phyloP scores from a whole-genome alignment of 1,140 invertebrate genomes.

The Zaprionus kolodkinae region DNA sequence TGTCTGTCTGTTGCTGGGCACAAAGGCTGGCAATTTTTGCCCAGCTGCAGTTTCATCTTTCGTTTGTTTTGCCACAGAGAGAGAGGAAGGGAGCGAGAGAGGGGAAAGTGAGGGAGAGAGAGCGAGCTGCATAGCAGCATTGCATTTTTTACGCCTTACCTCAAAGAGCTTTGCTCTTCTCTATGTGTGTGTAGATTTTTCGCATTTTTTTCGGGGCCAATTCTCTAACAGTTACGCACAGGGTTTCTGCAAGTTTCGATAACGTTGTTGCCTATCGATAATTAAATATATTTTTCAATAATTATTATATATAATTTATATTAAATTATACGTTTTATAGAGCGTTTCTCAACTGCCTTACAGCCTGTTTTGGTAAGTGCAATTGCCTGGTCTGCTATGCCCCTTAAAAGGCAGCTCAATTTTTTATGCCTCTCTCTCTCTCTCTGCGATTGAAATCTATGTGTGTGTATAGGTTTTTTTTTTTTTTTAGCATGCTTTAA shows the following conservation, averaged over 20 bases:
- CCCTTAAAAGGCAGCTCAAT: neutral
- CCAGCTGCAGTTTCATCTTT: conserved; percentile 72
- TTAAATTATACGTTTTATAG: neutral
- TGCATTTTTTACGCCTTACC: conserved; percentile 54
- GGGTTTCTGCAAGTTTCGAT: conserved; percentile 8
- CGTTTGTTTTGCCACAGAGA: conserved; percentile 59
- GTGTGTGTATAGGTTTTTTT: conserved; percentile 16
- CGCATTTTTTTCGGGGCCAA: conserved; percentile 6
- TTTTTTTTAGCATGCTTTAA: conserved; percentile 15
- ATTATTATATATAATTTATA: no score
- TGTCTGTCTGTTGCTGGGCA: conserved; percentile 56
- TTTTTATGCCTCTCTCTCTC: neutral
- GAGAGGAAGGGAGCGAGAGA: conserved; percentile 13
- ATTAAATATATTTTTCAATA: no score
- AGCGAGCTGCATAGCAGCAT: conserved; percentile 1
- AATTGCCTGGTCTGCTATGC: conserved; percentile 6
- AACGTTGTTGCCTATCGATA: conserved; percentile 1
- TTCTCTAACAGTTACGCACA: neutral
- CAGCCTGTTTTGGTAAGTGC: neutral
- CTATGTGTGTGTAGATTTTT: conserved; percentile 57
- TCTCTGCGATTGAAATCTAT: conserved; percentile 27
- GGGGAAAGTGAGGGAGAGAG: neutral
- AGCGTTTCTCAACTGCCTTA: neutral
- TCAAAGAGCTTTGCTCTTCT: conserved; percentile 68
- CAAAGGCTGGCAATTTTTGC: conserved; percentile 70